Conservation (phyloP, 2,113 vertebrate species). For the Gnathonemus longibarbis region DNA sequence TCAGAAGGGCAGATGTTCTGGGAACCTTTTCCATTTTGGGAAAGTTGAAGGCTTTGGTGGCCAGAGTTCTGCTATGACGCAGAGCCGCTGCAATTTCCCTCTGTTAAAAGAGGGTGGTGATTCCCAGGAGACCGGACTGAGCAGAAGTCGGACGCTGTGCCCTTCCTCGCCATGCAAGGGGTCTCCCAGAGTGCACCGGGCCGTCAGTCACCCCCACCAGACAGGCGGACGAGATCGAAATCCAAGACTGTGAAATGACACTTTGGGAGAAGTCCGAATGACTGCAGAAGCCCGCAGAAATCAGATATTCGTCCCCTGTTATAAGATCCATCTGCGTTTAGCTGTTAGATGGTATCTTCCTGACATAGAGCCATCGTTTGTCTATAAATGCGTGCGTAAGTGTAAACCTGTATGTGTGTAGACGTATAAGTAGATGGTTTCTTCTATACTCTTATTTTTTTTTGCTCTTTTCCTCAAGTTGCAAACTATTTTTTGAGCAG, state of each 20-base stretch:
- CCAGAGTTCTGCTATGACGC: not conserved
- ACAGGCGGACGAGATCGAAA: not conserved
- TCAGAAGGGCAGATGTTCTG: not conserved
- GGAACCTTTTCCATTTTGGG: not conserved
- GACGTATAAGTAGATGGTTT: not conserved
- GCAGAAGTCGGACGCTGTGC: not conserved
- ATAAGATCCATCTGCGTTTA: not conserved
- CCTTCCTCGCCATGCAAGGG: not conserved
- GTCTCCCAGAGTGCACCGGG: not conserved
- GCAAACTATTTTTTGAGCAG: not conserved
- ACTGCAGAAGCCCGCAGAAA: not conserved
- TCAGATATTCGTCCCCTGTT: not conserved
- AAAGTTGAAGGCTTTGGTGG: not conserved
- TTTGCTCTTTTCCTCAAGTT: not conserved
- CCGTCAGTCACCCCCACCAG: not conserved
- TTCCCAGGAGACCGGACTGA: not conserved
- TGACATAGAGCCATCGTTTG: slow-evolving; percentile 3
- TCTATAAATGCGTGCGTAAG: slow-evolving; percentile 2
- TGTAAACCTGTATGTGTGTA: not conserved
- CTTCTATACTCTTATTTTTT: not conserved
- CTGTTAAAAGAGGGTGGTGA: slow-evolving; percentile 1
- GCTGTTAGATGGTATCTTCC: not conserved
- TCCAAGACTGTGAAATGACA: not conserved
- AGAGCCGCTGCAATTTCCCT: not conserved
- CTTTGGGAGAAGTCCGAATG: not conserved